Base-by-base conservation (phyloP, 2,888 invertebrate genomes). In the Drosophila mimetica region DNA sequence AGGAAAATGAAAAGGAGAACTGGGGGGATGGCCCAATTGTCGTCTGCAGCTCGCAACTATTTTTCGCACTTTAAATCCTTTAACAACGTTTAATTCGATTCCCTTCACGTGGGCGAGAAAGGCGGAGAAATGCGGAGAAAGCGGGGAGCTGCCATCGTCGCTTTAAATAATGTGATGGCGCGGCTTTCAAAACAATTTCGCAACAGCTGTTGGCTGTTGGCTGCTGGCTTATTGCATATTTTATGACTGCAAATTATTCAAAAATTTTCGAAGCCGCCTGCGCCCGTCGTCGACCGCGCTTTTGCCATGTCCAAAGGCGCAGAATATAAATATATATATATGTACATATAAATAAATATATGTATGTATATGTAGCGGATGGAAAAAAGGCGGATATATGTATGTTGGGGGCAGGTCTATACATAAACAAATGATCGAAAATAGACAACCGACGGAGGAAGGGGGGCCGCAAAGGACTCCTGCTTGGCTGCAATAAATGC, bases 221-320 rank as follows among this genome's bases (percentile, higher is more conserved):
- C 66, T 64, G 64, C 53, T 64, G 66, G 90, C 91, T 91, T 91
- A 91, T 91, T 91, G 90, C 90, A 91, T 91, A 91, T 91, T 91
- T 91, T 91, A 91, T 91, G 90, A 88, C 90, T 90, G 90, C 90
- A 91, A 91, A 91, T 91, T 91, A 91, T 91, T 91, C 91, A 91
- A 90, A 91, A 90, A 86, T 83, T 89, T 81, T 78, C 81, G 77
- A 79, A 76, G 76, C 81, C 76, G 73, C 77, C 74, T 70, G 63
- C 74, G 57, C 50, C 60, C 71, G 54, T 44, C 65, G 54, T 41
- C 65, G 55, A 52, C 65, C 66, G 53, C 61, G 39, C 47, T 16
- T 41, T 34, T 13, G 20, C 46, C 37, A 58, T 55, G 41, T 39
- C 58, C 53, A 59, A 71, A 72, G 58, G 65, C 58, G 54, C 22